Percentiles rank a stretch among this genome's conserved stretches.
phyloP scores from a whole-genome alignment of 2,113 vertebrate genomes.

The Corvus hawaiiensis region DNA sequence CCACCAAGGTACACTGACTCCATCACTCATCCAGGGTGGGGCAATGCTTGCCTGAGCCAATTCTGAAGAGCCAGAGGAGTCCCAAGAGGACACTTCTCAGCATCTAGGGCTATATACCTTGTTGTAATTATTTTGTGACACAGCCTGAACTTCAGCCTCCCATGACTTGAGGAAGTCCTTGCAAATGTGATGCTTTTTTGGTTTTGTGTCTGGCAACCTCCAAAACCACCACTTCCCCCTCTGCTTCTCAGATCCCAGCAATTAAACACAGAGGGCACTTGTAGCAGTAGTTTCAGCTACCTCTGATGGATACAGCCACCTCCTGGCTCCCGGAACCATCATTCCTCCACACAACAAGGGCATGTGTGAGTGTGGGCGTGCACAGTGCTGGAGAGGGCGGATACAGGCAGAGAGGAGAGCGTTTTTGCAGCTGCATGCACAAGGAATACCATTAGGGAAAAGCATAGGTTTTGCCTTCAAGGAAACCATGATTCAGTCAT shows the following conservation, averaged over 20 bases:
- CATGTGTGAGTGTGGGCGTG: fast-evolving
- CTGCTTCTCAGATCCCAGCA: background rate
- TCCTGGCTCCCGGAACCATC: background rate
- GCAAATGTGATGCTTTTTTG: fast-evolving
- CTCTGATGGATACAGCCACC: background rate
- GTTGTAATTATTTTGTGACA: background rate
- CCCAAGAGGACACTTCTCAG: background rate
- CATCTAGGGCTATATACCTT: background rate
- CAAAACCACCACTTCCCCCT: background rate
- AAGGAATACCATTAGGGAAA: background rate
- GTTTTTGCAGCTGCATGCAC: background rate
- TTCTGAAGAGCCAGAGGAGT: background rate
- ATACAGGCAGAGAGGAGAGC: background rate
- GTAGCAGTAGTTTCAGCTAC: background rate
- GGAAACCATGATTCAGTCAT: background rate
- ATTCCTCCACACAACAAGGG: background rate
- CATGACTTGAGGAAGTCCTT: background rate
- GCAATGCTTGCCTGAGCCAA: background rate
- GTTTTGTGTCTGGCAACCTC: background rate
- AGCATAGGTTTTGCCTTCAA: background rate
- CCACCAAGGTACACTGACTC: fast-evolving
- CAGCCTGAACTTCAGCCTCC: background rate
- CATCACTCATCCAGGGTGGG: background rate
- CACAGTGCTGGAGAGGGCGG: fast-evolving
- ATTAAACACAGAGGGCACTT: background rate